These are phyloP conservation scores for Leptopilina boulardi DNA, from an alignment of 1,140 invertebrate genomes.

Conservation along the genomic window DNA sequence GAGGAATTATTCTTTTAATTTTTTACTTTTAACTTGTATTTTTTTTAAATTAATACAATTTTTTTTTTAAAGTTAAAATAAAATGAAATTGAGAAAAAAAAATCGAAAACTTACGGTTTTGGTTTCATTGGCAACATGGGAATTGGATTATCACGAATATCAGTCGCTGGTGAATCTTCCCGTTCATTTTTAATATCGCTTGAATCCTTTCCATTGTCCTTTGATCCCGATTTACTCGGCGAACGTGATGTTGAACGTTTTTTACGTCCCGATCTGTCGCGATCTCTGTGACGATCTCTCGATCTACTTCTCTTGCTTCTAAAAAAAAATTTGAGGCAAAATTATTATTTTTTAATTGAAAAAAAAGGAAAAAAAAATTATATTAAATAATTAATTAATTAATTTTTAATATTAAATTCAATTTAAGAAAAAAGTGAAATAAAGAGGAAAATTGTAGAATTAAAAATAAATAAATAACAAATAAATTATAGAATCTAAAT, in stretches of 20 bases:
- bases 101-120: constrained; percentile 68
- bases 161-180: constrained; percentile 66
- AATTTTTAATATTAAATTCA: too few species aligned
- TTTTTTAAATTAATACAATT: background rate
- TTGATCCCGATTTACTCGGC: constrained; percentile 61
- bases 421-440: too few species aligned
- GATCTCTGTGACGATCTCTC: constrained; percentile 73
- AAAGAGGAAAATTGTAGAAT: too few species aligned
- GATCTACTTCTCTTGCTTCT: constrained; percentile 76
- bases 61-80: too few species aligned
- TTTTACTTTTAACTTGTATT: too few species aligned
- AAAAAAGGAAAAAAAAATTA: background rate
- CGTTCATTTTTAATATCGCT: constrained; percentile 68
- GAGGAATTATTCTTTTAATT: background rate
- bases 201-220: constrained; percentile 67
- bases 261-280: constrained; percentile 73
- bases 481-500: too few species aligned
- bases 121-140: constrained; percentile 71
- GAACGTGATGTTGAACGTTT: constrained; percentile 70
- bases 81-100: too few species aligned
- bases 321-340: constrained; percentile 40
- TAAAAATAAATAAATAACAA: too few species aligned
- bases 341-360: background rate
- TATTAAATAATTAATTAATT: too few species aligned
- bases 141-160: constrained; percentile 66